phyloP scores from a whole-genome alignment of 2,113 vertebrate species.

The Mastomys coucha region DNA sequence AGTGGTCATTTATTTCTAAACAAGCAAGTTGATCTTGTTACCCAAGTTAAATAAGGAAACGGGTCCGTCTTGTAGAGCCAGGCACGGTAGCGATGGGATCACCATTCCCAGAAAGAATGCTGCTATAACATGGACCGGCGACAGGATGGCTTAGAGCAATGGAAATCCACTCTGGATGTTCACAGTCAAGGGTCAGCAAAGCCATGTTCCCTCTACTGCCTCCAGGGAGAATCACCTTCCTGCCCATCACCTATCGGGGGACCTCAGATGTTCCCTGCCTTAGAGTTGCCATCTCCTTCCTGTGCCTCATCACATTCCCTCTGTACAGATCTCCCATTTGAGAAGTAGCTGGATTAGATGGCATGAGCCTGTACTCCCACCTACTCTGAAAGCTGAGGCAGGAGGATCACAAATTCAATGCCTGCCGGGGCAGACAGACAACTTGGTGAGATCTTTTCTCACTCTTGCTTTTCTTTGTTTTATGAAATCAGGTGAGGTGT shows the following conservation, averaged over 20 bases:
- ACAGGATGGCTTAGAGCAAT: neutral
- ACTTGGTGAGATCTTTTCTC: neutral
- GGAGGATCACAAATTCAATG: neutral
- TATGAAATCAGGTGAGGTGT: neutral
- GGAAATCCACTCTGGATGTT: neutral
- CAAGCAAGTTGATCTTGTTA: conserved; percentile 61
- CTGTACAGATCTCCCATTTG: neutral
- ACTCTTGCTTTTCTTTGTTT: neutral
- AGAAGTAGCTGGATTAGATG: neutral
- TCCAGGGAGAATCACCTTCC: neutral
- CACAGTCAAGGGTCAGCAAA: neutral
- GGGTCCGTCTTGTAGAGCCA: neutral
- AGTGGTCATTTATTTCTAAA: conserved; percentile 46
- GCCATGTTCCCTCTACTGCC: neutral
- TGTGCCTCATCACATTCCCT: neutral
- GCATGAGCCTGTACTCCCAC: neutral
- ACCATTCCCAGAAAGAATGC: neutral
- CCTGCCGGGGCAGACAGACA: too few species aligned
- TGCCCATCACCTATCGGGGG: neutral
- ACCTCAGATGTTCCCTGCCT: neutral
- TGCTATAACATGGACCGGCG: neutral
- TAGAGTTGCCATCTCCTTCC: neutral
- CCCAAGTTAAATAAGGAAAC: conserved; percentile 47
- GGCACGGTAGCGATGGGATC: neutral
- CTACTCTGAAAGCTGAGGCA: neutral